phyloP scores from a whole-genome alignment of 2,888 invertebrate species.

The Drosophila cognata region DNA sequence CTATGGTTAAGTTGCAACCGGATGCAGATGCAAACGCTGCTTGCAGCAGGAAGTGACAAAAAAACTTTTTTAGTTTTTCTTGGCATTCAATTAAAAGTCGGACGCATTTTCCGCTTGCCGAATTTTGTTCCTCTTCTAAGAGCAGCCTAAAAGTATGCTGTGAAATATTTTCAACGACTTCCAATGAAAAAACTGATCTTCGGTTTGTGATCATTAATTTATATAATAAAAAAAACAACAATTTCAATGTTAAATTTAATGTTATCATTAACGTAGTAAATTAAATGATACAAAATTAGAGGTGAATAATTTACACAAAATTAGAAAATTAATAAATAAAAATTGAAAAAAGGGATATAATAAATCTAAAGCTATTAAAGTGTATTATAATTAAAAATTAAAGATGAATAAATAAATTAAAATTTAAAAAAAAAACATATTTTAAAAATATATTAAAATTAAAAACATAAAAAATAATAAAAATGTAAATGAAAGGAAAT shows the following conservation, averaged over 20 bases:
- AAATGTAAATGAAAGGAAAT: background rate
- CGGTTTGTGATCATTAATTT: background rate
- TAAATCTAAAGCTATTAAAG: background rate
- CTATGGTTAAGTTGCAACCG: background rate
- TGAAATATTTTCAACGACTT: background rate
- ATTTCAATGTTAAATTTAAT: background rate
- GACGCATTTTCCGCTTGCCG: background rate
- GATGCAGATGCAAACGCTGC: background rate
- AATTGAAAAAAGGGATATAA: background rate
- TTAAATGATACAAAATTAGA: background rate
- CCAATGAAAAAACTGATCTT: no score
- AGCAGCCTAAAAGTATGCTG: background rate
- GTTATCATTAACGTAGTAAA: background rate
- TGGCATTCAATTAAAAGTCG: background rate
- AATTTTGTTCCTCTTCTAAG: background rate
- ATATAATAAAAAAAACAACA: background rate
- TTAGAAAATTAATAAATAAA: background rate
- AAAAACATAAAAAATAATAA: background rate
- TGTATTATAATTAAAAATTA: background rate
- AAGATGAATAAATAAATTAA: background rate
- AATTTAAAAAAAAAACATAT: background rate
- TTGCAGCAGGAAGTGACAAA: background rate
- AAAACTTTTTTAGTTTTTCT: background rate
- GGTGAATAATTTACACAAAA: background rate
- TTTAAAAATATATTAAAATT: background rate